Evolutionary conservation across 2,888 invertebrate genomes (phyloP).

Genomic region (Dinocampus coccinellae): DNA sequence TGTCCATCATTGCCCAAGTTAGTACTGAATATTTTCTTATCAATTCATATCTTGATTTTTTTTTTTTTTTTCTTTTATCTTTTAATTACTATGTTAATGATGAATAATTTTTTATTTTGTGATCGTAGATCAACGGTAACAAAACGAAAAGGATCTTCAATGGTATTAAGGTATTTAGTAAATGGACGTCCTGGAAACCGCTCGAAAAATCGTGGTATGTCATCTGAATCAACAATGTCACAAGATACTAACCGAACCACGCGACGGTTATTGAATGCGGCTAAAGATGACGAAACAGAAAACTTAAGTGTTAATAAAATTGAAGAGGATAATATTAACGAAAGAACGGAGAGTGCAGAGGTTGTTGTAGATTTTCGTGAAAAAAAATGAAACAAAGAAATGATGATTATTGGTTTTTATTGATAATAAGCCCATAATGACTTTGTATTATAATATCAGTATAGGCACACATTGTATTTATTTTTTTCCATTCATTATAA

Average conservation of each 20-base stretch:
- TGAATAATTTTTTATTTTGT: background rate
- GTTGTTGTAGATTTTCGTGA: constrained; percentile 29
- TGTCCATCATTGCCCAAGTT: constrained; percentile 69
- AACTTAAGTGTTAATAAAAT: constrained; percentile 51
- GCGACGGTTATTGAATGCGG: constrained; percentile 44
- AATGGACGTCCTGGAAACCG: constrained; percentile 64
- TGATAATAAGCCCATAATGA: constrained; percentile 40
- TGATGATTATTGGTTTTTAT: constrained; percentile 5
- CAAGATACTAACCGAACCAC: constrained; percentile 43
- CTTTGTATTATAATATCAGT: constrained; percentile 64
- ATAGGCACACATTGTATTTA: constrained; percentile 64
- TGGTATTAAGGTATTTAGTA: constrained; percentile 62
- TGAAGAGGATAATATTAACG: constrained; percentile 44
- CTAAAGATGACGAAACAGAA: constrained; percentile 48
- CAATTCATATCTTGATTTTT: background rate
- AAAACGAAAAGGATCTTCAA: constrained; percentile 50
- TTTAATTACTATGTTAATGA: too few species aligned
- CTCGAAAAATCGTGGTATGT: constrained; percentile 47
- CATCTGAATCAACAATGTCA: constrained; percentile 42
- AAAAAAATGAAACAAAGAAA: constrained; percentile 40
- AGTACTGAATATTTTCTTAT: background rate
- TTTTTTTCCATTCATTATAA: constrained; percentile 63
- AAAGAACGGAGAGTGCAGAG: constrained; percentile 35
- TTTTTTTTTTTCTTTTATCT: too few species aligned
- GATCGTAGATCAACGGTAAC: constrained; percentile 35